Evolutionary conservation across 2,797 vertebrate genomes (phyloP), one percentile per base, ranked within the genome.

Genomic region (Nannoperca obscura): DNA sequence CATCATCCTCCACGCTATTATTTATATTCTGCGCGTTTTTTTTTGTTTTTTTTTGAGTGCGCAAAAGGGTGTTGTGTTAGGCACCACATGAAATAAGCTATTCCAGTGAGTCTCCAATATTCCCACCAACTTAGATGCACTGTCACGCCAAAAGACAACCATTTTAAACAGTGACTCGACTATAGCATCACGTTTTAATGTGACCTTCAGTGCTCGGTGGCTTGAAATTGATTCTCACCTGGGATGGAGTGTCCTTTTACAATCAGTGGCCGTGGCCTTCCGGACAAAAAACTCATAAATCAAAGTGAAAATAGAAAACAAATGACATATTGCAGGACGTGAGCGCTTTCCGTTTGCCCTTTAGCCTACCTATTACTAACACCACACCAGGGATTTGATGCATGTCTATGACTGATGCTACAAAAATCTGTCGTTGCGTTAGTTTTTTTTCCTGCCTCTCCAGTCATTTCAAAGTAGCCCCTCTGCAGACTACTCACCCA

Each of bases 181-280:
- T 74, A 63, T 64, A 82, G 81, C 84, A 82, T 85, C 84, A 61
- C 64, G 74, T 81, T 91, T 86, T 82, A 87, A 90, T 85, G 94
- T 95, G 95, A 95, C 95, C 94, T 95, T 95, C 94, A 94, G 80
- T 90, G 87, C 83, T 91, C 69, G 65, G 40, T 82, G 84, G 86
- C 78, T 78, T 83, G 76, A 85, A 84, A 92, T 87, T 4, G 63
- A 78, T 90, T 81, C 81, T 90, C 91, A 93, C 92, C 92, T 91
- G 91, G 80, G 86, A 83, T 80, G 57, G 79, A 69, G 72, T 36
- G 86, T 81, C 85, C 62, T 77, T 81, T 83, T 62, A 46, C 66
- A 67, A 75, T 53, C 75, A 74, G 19, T 58, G 73, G 73, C 34
- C 8, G 24, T 71, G 36, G 65, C 59, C 78, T 55, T 68, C 54